A percentile compares a stretch with the other conserved stretches of the same genome.
Conservation (phyloP, 1,140 invertebrate genomes). For the Platyscapa corneri region DNA sequence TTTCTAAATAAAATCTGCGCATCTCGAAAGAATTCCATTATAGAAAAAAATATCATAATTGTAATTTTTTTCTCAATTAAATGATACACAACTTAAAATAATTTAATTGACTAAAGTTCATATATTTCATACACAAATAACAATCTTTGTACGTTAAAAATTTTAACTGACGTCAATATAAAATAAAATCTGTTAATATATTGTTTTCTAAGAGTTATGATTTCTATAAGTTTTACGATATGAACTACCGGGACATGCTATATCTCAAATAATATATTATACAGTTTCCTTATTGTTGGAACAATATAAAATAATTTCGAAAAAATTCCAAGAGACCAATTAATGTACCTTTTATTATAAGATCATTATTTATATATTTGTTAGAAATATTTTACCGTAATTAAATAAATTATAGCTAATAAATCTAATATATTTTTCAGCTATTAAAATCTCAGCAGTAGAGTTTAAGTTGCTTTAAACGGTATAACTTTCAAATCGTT, state of each 20-base stretch:
- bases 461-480: no score
- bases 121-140: background rate
- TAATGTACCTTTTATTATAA: no score
- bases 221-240: constrained; percentile 15
- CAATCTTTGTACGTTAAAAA: background rate
- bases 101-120: background rate
- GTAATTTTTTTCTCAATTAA: background rate
- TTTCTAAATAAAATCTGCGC: background rate
- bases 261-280: background rate
- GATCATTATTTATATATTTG: no score
- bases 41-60: no score
- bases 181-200: constrained; percentile 11
- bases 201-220: background rate
- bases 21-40: no score
- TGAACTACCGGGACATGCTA: background rate
- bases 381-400: no score
- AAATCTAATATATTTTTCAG: no score
- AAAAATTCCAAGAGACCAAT: no score
- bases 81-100: background rate
- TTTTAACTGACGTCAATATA: background rate
- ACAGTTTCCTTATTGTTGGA: background rate
- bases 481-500: no score
- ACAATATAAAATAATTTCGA: no score
- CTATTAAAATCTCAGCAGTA: no score
- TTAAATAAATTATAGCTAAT: no score